These are phyloP conservation scores for Anorthoa munda DNA, from an alignment of 2,888 invertebrate genomes.

Conservation along the genomic window DNA sequence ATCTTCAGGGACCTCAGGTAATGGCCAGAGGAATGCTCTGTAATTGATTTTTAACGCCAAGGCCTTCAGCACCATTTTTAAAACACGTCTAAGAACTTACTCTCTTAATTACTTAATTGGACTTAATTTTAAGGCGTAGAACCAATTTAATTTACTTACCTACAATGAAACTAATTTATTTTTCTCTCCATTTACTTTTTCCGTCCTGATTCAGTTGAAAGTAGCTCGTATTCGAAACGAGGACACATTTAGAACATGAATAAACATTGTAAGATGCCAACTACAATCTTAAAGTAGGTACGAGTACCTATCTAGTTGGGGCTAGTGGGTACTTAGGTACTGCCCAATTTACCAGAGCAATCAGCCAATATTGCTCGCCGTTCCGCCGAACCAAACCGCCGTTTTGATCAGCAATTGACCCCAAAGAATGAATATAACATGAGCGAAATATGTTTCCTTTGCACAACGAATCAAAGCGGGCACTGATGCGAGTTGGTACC, in stretches of 20 bases:
- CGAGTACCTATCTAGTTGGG: not conserved
- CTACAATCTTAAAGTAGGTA: conserved; percentile 2
- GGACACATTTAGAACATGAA: not conserved
- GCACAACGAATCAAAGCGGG: conserved; percentile 52
- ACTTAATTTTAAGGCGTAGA: not conserved
- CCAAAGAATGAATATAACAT: conserved; percentile 65
- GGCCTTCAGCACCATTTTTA: not conserved
- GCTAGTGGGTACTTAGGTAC: not conserved
- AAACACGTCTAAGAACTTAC: not conserved
- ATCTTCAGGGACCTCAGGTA: conserved; percentile 4
- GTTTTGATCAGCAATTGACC: conserved; percentile 66
- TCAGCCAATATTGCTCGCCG: conserved; percentile 47
- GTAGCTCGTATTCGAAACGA: not conserved
- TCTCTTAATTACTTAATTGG: conserved; percentile 21
- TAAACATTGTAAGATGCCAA: conserved; percentile 11
- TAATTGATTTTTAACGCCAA: not conserved
- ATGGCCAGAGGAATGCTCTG: not conserved
- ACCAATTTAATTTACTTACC: not conserved
- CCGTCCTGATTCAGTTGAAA: not conserved
- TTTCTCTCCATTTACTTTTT: not conserved
- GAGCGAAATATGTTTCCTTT: conserved; percentile 56
- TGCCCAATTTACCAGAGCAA: conserved; percentile 51
- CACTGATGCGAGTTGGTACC: conserved; percentile 42
- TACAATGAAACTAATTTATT: not conserved
- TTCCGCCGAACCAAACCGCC: conserved; percentile 42